Evolutionary conservation across 2,888 invertebrate genomes (phyloP), one percentile per base, ranked within the genome.

Genomic region (Tachystola acroxantha): DNA sequence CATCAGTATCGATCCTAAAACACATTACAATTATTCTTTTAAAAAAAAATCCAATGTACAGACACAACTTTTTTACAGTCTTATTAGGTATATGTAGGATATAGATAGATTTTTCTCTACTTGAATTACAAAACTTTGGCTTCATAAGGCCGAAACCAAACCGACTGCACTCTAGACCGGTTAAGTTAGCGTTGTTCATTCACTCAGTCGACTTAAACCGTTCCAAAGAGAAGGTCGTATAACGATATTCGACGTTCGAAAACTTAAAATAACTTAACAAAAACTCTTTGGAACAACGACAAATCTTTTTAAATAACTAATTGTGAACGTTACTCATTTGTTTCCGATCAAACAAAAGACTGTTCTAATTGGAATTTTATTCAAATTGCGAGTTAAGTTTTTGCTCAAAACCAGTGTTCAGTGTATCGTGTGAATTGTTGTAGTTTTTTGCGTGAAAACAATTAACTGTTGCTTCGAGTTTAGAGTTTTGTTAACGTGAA

Each of bases 351-450:
- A 7, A 2, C n/a, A 24, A 16, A n/a, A 27, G 27, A 11, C 11
- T 20, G 11, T 10, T 33, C 16, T 12, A 26, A 25, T 25, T 11
- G 25, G 33, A 33, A 33, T 33, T 25, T 33, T n/a, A n/a, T n/a
- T n/a, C n/a, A 7, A 13, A 25, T 14, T 28, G 36, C 39, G 14
- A 24, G 10, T 12, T 13, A 22, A 30, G 36, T 42, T 37, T 42
- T 34, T 36, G 28, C 24, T 37, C 53, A 50, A 54, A 47, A 45
- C 49, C 37, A 34, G 30, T 31, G 28, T 32, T 29, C 41, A 40
- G 55, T 57, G 59, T 48, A 34, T 50, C 47, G 64, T 56, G 56
- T 46, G 56, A 56, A 52, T 47, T 45, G 39, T 34, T 52, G 57
- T 56, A 55, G 32, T 22, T 48, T 52, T 48, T 51, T 50, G 53